Conservation (phyloP, 2,797 vertebrate genomes). For the Chelon auratus region DNA sequence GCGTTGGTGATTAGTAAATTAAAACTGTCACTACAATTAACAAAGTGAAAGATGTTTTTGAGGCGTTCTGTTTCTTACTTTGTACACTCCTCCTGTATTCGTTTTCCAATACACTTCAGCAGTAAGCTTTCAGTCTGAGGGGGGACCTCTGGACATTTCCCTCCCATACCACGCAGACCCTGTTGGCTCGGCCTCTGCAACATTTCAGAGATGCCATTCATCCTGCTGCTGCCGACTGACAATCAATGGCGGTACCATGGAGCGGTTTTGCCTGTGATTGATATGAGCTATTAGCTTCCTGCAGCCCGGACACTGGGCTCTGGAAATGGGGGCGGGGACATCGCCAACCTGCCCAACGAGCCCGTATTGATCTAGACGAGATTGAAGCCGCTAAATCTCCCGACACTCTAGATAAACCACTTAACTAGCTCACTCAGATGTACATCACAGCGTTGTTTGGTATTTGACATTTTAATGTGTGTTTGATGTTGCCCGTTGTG, state of each 20-base stretch:
- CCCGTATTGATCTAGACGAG: conserved; percentile 58
- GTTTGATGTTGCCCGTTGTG: conserved; percentile 2
- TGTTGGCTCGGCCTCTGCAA: conserved; percentile 45
- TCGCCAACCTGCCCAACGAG: conserved; percentile 27
- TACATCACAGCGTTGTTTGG: conserved; percentile 11
- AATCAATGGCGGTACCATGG: conserved; percentile 63
- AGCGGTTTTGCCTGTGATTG: conserved; percentile 69
- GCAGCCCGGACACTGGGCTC: conserved; percentile 62
- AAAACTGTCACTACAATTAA: neutral
- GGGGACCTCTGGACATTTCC: conserved; percentile 26
- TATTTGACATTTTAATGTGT: conserved; percentile 3
- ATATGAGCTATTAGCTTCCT: conserved; percentile 69
- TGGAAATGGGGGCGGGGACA: conserved; percentile 58
- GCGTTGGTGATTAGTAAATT: neutral
- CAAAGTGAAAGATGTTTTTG: neutral
- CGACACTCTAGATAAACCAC: conserved; percentile 29
- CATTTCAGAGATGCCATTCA: conserved; percentile 64
- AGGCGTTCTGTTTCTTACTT: neutral
- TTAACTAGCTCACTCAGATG: conserved; percentile 21
- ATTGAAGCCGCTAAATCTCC: conserved; percentile 66
- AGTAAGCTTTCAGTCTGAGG: conserved; percentile 24
- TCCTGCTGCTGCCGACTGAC: conserved; percentile 66
- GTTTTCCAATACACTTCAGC: conserved; percentile 5
- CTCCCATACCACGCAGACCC: conserved; percentile 25
- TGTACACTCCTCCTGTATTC: neutral